Percentiles rank a stretch among this genome's conserved stretches.
Conservation (phyloP, 2,113 vertebrate genomes). For the Cacatua alba region DNA sequence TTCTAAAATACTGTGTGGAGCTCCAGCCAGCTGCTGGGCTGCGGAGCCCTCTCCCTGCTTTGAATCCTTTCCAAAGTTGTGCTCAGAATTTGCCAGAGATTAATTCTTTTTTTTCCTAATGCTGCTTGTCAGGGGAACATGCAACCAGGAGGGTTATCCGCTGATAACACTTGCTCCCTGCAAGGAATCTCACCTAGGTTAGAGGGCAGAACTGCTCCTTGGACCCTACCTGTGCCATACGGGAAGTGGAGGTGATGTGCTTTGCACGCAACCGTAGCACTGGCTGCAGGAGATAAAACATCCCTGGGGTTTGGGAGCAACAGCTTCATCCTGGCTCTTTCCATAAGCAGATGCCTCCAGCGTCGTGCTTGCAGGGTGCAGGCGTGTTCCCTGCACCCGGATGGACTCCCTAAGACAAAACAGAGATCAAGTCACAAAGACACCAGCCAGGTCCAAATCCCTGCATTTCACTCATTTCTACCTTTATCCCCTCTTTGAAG, state of each 20-base stretch:
- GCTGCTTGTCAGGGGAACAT: neutral
- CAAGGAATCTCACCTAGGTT: neutral
- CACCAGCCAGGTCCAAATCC: fast-evolving
- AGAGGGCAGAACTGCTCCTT: neutral
- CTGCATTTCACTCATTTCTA: neutral
- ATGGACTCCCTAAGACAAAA: neutral
- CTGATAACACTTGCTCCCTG: neutral
- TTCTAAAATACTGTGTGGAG: neutral
- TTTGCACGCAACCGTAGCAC: fast-evolving
- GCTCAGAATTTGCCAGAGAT: constrained; percentile 26
- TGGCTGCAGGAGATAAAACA: neutral
- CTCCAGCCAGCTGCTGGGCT: constrained; percentile 31
- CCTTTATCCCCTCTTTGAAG: neutral
- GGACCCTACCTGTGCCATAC: fast-evolving
- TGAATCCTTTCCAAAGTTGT: constrained; percentile 24
- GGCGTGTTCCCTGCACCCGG: neutral
- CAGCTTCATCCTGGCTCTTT: neutral
- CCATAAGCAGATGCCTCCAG: neutral
- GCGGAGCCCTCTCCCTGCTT: constrained; percentile 10
- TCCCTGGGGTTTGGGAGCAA: neutral
- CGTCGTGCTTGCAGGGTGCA: fast-evolving
- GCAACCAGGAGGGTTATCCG: neutral
- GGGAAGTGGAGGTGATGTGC: fast-evolving
- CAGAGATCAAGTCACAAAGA: neutral
- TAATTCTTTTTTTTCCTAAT: neutral